Evolutionary conservation across 2,797 vertebrate genomes (phyloP).

Genomic region (Clamator glandarius): DNA sequence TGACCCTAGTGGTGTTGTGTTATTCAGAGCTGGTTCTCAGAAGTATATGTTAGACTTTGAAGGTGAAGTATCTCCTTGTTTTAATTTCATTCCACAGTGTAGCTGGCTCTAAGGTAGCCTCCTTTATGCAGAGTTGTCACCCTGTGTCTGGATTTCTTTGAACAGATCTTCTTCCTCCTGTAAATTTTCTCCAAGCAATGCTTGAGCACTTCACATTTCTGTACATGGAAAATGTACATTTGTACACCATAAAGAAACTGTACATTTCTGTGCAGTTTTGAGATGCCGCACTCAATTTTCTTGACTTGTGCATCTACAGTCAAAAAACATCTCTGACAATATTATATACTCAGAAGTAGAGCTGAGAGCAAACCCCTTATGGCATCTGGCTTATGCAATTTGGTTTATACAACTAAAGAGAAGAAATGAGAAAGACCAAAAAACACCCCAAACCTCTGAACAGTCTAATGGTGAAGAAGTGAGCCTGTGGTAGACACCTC

Average conservation of each 20-base stretch:
- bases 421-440: background rate
- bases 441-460: background rate
- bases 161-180: background rate
- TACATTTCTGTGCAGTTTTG: background rate
- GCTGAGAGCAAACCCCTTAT: background rate
- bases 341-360: background rate
- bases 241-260: too few species aligned
- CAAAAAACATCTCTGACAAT: background rate
- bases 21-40: conserved; percentile 58
- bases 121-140: background rate
- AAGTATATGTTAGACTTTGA: conserved; percentile 37
- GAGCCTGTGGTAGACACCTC: background rate
- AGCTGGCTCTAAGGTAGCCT: background rate
- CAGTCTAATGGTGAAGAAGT: background rate
- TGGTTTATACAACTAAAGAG: background rate
- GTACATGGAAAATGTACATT: too few species aligned
- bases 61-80: conserved; percentile 40
- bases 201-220: background rate
- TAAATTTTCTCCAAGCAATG: background rate
- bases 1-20: background rate
- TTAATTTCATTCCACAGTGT: background rate
- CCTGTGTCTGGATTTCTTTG: background rate
- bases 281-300: background rate
- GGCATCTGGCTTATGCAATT: background rate
- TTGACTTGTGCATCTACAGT: background rate